Percentiles rank a stretch among this genome's conserved stretches.
phyloP scores from a whole-genome alignment of 1,140 invertebrate species.

The Halictus rubicundus region DNA sequence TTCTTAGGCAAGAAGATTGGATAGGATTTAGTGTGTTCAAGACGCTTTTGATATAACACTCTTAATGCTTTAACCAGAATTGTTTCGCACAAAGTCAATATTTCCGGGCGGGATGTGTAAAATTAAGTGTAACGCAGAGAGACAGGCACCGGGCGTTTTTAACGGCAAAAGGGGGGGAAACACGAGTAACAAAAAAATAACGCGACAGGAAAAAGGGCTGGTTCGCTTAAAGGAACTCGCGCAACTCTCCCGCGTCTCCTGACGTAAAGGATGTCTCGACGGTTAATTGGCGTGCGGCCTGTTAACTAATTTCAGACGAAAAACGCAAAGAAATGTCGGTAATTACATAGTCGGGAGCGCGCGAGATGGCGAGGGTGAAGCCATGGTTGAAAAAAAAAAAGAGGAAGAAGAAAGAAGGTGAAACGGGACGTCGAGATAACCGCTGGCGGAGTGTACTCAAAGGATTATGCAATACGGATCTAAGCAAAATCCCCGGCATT shows the following conservation, averaged over 20 bases:
- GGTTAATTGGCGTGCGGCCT: slow-evolving; percentile 25
- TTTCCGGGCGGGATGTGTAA: neutral
- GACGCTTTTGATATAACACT: too few species aligned
- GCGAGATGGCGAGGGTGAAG: neutral
- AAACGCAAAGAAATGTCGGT: neutral
- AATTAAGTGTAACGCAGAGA: too few species aligned
- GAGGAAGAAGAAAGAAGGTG: too few species aligned
- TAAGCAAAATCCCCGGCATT: slow-evolving; percentile 14
- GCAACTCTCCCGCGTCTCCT: neutral
- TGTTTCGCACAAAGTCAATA: slow-evolving; percentile 4
- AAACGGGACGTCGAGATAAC: slow-evolving; percentile 13
- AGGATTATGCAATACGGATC: slow-evolving; percentile 20
- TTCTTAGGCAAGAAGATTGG: too few species aligned
- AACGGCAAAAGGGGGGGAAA: too few species aligned
- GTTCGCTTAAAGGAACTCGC: neutral
- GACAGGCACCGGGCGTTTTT: slow-evolving; percentile 12
- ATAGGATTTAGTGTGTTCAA: too few species aligned
- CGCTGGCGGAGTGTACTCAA: slow-evolving; percentile 1
- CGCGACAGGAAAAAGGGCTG: neutral
- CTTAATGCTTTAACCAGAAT: neutral
- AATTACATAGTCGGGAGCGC: slow-evolving; percentile 6
- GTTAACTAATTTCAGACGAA: slow-evolving; percentile 31
- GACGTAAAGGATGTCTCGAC: neutral
- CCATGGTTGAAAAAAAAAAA: neutral
- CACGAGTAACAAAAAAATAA: neutral